phyloP scores from a whole-genome alignment of 2,113 vertebrate species.

The Xiphophorus couchianus region DNA sequence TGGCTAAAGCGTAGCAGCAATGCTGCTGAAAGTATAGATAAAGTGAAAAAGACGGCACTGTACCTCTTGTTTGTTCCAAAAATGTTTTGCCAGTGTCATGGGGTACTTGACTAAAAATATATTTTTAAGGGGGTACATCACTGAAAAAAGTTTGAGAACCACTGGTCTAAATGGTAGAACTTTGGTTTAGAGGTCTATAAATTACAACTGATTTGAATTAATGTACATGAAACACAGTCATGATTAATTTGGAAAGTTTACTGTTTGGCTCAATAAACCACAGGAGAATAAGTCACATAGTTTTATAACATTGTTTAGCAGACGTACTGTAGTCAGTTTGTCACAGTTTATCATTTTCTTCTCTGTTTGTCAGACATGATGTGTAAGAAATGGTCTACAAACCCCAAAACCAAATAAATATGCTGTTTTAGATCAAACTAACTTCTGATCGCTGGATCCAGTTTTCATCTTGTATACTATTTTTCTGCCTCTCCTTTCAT shows the following conservation, averaged over 20 bases:
- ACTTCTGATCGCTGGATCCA: neutral
- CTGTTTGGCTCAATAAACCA: neutral
- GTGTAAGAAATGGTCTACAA: neutral
- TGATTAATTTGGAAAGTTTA: neutral
- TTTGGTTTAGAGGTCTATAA: neutral
- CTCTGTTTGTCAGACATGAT: neutral
- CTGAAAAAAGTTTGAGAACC: no score
- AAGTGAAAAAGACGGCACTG: no score
- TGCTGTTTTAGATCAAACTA: neutral
- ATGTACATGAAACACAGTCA: neutral
- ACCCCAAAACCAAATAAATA: neutral
- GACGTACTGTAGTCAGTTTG: neutral
- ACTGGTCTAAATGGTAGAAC: neutral
- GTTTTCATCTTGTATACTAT: neutral
- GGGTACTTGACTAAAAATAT: no score
- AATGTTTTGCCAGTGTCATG: no score
- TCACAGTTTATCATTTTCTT: neutral
- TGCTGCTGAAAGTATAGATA: no score
- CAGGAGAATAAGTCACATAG: neutral
- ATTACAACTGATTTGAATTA: neutral
- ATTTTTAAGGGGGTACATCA: no score
- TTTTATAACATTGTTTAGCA: neutral
- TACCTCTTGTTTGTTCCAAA: no score
- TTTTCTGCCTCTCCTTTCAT: neutral
- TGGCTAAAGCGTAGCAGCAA: no score